Evolutionary conservation across 2,113 vertebrate species (phyloP).

Genomic region (Osmerus eperlanus): DNA sequence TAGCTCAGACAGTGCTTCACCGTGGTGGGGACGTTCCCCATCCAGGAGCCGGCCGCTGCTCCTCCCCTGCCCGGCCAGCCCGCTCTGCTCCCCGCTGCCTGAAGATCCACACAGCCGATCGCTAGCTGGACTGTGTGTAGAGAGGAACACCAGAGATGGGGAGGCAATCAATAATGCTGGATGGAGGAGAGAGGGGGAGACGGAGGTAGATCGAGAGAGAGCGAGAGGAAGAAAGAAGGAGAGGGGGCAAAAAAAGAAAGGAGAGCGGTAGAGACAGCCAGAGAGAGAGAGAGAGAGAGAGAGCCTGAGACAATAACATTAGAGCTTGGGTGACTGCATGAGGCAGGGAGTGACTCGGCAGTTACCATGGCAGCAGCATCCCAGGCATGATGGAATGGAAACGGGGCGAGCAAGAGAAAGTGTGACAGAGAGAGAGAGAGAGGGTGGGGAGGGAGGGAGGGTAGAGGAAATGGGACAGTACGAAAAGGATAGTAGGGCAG

Average conservation of each 20-base stretch:
- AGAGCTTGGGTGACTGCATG: too few species aligned
- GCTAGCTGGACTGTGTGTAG: too few species aligned
- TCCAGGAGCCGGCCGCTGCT: slow-evolving; percentile 49
- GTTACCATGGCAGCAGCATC: slow-evolving; percentile 72
- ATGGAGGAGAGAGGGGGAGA: too few species aligned
- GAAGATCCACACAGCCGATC: too few species aligned
- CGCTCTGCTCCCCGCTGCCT: too few species aligned
- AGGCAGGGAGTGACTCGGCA: slow-evolving; percentile 62
- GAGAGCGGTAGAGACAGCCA: slow-evolving; percentile 1
- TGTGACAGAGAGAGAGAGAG: background rate
- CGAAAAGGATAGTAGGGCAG: too few species aligned
- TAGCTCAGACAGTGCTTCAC: slow-evolving; percentile 89
- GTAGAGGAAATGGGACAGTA: background rate
- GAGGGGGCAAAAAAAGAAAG: slow-evolving; percentile 27
- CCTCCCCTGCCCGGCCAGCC: background rate
- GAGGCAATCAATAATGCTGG: too few species aligned
- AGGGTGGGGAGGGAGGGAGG: background rate
- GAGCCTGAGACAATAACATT: too few species aligned
- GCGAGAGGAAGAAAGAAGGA: slow-evolving; percentile 34
- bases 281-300: background rate
- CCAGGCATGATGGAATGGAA: slow-evolving; percentile 31
- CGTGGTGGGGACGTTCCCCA: slow-evolving; percentile 83
- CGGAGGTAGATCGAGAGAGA: background rate
- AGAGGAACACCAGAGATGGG: too few species aligned
- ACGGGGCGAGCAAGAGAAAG: background rate